A percentile compares a stretch with the other conserved stretches of the same genome.
Evolutionary conservation across 2,797 vertebrate species (phyloP).

Genomic region (Helarctos malayanus): DNA sequence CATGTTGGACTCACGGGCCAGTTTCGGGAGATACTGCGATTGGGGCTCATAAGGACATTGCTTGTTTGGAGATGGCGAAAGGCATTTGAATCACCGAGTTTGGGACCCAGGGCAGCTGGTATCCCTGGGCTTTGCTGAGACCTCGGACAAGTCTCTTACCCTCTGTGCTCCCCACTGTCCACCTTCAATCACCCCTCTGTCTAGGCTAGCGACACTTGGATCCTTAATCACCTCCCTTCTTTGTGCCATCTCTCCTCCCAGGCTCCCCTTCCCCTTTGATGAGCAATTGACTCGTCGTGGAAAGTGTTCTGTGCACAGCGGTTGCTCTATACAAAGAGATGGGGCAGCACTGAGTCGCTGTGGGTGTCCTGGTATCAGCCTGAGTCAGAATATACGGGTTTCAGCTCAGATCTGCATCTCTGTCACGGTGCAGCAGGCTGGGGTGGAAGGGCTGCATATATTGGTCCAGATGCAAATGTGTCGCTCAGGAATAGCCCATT

Average conservation of each 20-base stretch:
- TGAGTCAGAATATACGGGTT: neutral
- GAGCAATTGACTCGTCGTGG: neutral
- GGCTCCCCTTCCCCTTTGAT: constrained; percentile 16
- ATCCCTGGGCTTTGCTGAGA: neutral
- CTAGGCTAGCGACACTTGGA: neutral
- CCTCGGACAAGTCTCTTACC: neutral
- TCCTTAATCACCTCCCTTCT: neutral
- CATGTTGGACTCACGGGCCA: neutral
- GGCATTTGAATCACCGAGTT: neutral
- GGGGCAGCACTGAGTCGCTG: neutral
- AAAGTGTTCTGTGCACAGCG: neutral
- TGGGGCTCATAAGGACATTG: neutral
- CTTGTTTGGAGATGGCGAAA: neutral
- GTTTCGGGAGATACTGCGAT: neutral
- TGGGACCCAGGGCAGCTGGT: neutral
- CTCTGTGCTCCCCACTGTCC: neutral
- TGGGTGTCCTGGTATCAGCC: neutral
- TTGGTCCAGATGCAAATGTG: neutral
- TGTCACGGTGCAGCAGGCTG: neutral
- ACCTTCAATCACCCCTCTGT: neutral
- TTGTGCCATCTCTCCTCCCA: neutral
- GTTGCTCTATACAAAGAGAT: constrained; percentile 1
- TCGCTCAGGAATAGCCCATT: neutral
- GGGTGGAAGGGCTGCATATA: neutral
- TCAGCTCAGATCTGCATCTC: neutral